Percentiles rank a stretch among this genome's conserved stretches.
Evolutionary conservation across 2,113 vertebrate genomes (phyloP).

Genomic region (Cygnus atratus): DNA sequence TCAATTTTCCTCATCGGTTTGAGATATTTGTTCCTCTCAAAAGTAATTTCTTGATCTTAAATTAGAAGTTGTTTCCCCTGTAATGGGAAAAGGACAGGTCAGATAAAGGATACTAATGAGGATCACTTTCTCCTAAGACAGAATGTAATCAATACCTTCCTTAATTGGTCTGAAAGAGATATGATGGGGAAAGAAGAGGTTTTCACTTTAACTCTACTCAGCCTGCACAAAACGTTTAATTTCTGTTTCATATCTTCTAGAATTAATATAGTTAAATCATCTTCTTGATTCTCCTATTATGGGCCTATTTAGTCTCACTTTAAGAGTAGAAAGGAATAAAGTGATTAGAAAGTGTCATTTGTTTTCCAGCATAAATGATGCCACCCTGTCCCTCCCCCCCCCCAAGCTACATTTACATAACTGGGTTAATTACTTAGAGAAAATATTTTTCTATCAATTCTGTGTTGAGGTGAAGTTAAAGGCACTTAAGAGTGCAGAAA

Average conservation of each 20-base stretch:
- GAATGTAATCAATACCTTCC: neutral
- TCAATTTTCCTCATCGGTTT: neutral
- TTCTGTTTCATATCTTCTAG: neutral
- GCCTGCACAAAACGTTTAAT: neutral
- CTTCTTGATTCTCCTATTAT: neutral
- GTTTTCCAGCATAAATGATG: neutral
- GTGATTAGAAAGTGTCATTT: neutral
- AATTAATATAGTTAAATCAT: neutral
- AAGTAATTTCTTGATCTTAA: neutral
- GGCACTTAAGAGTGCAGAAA: neutral
- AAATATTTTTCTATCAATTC: neutral
- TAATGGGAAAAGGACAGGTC: neutral
- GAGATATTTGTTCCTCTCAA: neutral
- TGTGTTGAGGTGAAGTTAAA: neutral
- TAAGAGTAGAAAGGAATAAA: neutral
- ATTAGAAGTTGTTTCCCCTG: neutral
- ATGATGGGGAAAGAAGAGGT: neutral
- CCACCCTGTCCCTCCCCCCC: too few species aligned
- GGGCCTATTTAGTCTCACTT: neutral
- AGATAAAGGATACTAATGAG: neutral
- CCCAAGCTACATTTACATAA: neutral
- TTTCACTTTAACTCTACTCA: neutral
- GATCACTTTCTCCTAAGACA: neutral
- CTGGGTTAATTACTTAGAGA: neutral
- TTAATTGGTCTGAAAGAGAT: conserved; percentile 1